These are phyloP conservation scores for Latrodectus hesperus DNA, from an alignment of 2,888 invertebrate species.

Conservation along the genomic window DNA sequence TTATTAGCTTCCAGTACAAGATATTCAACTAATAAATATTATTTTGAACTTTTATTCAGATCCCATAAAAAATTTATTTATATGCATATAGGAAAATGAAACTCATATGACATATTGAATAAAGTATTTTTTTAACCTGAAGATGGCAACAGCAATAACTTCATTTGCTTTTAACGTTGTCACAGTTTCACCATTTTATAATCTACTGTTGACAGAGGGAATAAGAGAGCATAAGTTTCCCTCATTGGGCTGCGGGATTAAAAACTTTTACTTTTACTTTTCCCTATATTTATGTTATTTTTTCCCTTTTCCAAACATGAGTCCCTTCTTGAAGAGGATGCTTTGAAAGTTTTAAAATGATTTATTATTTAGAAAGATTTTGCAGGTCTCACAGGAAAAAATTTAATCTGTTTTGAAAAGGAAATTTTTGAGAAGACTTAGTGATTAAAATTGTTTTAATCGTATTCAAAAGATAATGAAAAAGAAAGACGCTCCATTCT, in stretches of 20 bases:
- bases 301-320: constrained; percentile 8
- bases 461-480: constrained; percentile 20
- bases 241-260: background rate
- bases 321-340: background rate
- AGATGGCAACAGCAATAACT: too few relatives aligned
- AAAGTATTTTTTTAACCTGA: too few relatives aligned
- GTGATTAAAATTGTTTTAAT: constrained; percentile 51
- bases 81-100: too few relatives aligned
- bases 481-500: background rate
- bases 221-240: constrained; percentile 38
- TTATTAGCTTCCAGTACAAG: too few relatives aligned
- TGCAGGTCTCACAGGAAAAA: constrained; percentile 10
- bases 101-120: too few relatives aligned
- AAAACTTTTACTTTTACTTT: constrained; percentile 21
- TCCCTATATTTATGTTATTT: constrained; percentile 24
- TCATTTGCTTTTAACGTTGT: background rate
- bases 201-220: constrained; percentile 54
- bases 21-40: too few relatives aligned
- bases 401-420: constrained; percentile 40
- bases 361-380: constrained; percentile 58
- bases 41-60: too few relatives aligned
- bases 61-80: too few relatives aligned
- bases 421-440: constrained; percentile 31
- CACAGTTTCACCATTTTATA: constrained; percentile 21
- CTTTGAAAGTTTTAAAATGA: constrained; percentile 38